phyloP scores from a whole-genome alignment of 2,113 vertebrate species.

The Petaurus breviceps region DNA sequence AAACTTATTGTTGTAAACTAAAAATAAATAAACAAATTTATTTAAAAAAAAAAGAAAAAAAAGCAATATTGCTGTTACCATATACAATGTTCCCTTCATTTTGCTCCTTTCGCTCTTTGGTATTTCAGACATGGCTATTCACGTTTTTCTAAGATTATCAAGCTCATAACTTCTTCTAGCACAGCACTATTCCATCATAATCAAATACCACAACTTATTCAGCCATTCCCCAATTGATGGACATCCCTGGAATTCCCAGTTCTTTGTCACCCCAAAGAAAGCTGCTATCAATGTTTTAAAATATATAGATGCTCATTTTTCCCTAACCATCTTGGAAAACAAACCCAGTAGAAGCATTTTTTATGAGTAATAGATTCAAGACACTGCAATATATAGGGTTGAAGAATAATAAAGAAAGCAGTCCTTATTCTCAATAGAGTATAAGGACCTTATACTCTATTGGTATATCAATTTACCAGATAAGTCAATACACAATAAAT shows the following conservation, averaged over 20 bases:
- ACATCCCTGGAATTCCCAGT: background rate
- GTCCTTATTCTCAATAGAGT: background rate
- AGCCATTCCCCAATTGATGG: background rate
- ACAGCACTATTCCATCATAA: background rate
- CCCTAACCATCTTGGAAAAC: background rate
- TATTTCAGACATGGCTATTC: background rate
- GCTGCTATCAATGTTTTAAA: background rate
- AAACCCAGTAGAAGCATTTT: background rate
- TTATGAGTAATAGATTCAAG: background rate
- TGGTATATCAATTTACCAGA: background rate
- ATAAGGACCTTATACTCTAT: background rate
- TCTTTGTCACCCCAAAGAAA: background rate
- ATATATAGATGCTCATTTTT: background rate
- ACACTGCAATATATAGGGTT: background rate
- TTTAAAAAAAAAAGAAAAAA: too few species aligned
- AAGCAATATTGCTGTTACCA: too few species aligned
- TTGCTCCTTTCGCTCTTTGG: background rate
- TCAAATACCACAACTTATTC: background rate
- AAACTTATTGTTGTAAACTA: too few species aligned
- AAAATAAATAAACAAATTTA: too few species aligned
- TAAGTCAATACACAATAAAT: background rate
- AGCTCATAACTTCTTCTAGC: background rate
- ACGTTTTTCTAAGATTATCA: background rate
- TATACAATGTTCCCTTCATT: background rate
- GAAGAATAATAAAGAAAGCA: background rate